phyloP scores from a whole-genome alignment of 2,113 vertebrate species.

The Lophura nycthemera region DNA sequence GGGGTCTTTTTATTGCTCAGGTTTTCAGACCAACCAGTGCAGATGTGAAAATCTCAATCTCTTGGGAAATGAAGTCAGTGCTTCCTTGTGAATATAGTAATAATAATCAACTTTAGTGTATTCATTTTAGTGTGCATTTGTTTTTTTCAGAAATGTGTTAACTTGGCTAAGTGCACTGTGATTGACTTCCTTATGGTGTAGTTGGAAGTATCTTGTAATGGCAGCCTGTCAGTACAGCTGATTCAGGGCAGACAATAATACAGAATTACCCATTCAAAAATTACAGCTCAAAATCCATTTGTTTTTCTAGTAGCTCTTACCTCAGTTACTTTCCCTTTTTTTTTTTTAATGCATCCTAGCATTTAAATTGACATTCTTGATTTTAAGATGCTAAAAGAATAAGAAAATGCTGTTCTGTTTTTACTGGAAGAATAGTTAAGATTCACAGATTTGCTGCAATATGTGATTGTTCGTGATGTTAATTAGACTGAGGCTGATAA shows the following conservation, averaged over 20 bases:
- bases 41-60: accelerated
- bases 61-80: neutral
- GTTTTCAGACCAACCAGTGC: neutral
- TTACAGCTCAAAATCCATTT: neutral
- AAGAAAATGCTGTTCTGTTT: neutral
- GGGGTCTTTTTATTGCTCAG: neutral
- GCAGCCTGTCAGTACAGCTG: neutral
- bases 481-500: neutral
- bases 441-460: neutral
- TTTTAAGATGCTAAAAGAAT: neutral
- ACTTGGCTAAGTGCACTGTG: neutral
- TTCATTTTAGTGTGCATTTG: neutral
- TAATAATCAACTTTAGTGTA: neutral
- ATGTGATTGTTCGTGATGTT: neutral
- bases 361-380: neutral
- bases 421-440: neutral
- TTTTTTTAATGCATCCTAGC: neutral
- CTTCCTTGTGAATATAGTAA: neutral
- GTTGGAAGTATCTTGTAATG: neutral
- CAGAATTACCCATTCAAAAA: neutral
- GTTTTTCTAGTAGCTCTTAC: neutral
- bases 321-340: neutral
- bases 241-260: neutral
- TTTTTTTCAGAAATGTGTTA: neutral
- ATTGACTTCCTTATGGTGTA: neutral